phyloP scores from a whole-genome alignment of 2,113 vertebrate genomes.

The Addax nasomaculatus region DNA sequence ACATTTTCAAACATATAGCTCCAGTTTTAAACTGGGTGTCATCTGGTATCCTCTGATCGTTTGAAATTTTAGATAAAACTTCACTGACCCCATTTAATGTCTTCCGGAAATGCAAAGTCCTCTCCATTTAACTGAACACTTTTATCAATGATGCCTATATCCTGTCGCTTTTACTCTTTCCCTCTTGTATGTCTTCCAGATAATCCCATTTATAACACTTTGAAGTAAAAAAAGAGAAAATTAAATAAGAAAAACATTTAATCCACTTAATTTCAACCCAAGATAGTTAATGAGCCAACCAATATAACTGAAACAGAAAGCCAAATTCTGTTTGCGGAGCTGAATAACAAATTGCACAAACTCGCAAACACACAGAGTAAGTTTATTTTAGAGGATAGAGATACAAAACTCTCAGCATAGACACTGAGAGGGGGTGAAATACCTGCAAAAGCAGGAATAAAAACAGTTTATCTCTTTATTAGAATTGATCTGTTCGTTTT shows the following conservation, averaged over 20 bases:
- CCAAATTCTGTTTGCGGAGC: not conserved
- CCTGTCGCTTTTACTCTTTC: not conserved
- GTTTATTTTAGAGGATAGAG: not conserved
- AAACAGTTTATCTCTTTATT: not conserved
- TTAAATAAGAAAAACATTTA: not conserved
- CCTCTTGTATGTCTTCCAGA: not conserved
- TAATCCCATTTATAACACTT: not conserved
- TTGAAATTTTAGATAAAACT: not conserved
- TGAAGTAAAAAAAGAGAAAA: not conserved
- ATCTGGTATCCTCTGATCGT: not conserved
- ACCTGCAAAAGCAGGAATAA: not conserved
- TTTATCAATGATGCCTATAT: not conserved
- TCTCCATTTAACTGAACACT: not conserved
- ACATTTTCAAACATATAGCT: not conserved
- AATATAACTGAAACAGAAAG: not conserved
- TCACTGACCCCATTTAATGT: not conserved
- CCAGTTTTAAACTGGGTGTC: not conserved
- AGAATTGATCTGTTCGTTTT: not conserved
- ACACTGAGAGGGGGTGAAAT: not conserved
- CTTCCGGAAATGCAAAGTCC: not conserved
- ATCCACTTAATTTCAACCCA: not conserved
- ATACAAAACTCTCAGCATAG: not conserved
- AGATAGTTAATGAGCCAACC: not conserved
- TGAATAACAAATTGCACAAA: not conserved
- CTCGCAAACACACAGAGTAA: not conserved